Evolutionary conservation across 1,140 invertebrate species (phyloP).

Genomic region (Drosophila erecta): DNA sequence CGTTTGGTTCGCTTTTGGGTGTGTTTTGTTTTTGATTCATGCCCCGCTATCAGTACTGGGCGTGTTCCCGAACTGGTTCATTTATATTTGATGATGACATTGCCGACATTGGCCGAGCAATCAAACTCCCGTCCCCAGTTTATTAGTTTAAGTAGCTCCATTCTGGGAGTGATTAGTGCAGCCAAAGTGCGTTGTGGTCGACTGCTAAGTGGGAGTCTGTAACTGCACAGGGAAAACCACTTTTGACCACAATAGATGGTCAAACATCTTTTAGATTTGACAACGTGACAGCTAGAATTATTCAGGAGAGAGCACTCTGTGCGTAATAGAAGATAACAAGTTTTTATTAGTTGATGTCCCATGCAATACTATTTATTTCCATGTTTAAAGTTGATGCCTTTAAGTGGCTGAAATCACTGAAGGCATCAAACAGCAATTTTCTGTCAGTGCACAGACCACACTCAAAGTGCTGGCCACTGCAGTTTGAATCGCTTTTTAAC

Average conservation of each 20-base stretch:
- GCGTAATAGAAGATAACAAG: too few species aligned
- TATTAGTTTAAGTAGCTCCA: constrained; percentile 79
- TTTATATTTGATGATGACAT: constrained; percentile 75
- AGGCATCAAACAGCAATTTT: constrained; percentile 7
- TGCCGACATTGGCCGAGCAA: constrained; percentile 39
- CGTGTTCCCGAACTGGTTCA: constrained; percentile 54
- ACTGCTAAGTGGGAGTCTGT: background rate
- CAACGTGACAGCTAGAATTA: too few species aligned
- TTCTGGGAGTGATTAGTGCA: constrained; percentile 73
- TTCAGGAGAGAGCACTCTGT: too few species aligned
- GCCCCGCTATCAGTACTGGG: constrained; percentile 70
- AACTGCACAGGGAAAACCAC: background rate
- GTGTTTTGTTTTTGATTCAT: constrained; percentile 80
- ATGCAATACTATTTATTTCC: background rate
- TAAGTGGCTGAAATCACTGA: background rate
- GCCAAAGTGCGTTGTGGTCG: background rate
- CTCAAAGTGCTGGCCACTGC: constrained; percentile 59
- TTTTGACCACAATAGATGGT: background rate
- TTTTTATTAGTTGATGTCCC: too few species aligned
- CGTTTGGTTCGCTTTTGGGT: constrained; percentile 49
- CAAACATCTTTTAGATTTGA: too few species aligned
- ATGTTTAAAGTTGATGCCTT: background rate
- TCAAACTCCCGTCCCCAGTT: constrained; percentile 51
- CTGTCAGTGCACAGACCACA: constrained; percentile 7
- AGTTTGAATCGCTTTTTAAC: constrained; percentile 75